These are phyloP conservation scores for Numenius phaeopus DNA, from an alignment of 2,797 vertebrate species.

Conservation along the genomic window DNA sequence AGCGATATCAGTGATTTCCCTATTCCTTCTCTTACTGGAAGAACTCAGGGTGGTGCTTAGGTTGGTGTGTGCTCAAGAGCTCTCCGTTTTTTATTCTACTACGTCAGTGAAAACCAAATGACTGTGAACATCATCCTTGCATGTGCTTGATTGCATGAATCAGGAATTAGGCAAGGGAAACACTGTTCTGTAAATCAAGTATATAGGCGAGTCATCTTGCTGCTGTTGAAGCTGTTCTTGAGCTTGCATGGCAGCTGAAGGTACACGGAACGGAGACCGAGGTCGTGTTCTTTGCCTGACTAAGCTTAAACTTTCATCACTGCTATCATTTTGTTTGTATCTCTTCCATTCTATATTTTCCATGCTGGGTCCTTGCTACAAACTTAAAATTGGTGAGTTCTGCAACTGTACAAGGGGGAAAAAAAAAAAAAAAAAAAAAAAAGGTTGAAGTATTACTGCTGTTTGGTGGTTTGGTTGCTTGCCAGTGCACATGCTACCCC, in stretches of 20 bases:
- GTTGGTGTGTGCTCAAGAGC: not conserved
- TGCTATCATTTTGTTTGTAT: slow-evolving; percentile 87
- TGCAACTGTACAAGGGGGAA: slow-evolving; percentile 69
- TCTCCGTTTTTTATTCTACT: slow-evolving; percentile 37
- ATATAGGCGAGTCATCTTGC: slow-evolving; percentile 13
- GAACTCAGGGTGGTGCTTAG: not conserved
- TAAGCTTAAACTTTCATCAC: slow-evolving; percentile 83
- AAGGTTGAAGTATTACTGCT: slow-evolving; percentile 65
- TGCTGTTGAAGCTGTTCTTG: slow-evolving; percentile 61
- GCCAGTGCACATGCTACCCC: slow-evolving; percentile 65
- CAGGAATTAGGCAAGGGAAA: slow-evolving; percentile 10
- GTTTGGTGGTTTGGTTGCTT: slow-evolving; percentile 79
- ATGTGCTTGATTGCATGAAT: slow-evolving; percentile 70
- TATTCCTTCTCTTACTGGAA: not conserved
- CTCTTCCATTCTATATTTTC: slow-evolving; percentile 84
- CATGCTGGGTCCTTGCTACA: slow-evolving; percentile 94
- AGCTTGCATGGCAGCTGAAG: slow-evolving; percentile 76
- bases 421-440: slow-evolving; percentile 40
- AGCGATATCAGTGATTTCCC: not conserved
- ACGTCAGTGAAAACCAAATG: slow-evolving; percentile 15
- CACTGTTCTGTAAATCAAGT: not conserved
- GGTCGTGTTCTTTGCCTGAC: slow-evolving; percentile 77
- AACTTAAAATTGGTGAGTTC: slow-evolving; percentile 97
- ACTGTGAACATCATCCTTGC: slow-evolving; percentile 47
- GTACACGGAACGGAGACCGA: slow-evolving; percentile 58